Evolutionary conservation across 2,888 invertebrate species (phyloP).

Genomic region (Hipparchia sbordonii): DNA sequence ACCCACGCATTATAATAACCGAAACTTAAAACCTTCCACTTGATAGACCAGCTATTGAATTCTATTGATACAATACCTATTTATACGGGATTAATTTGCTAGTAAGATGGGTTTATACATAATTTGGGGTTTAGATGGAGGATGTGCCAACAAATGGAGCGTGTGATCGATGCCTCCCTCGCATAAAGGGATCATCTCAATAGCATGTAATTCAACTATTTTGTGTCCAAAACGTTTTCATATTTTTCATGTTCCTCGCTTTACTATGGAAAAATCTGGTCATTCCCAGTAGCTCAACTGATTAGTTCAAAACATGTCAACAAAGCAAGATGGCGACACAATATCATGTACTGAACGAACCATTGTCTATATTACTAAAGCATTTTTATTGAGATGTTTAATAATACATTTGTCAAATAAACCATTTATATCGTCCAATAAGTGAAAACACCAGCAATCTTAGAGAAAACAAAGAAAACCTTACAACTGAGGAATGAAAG

Average conservation of each 20-base stretch:
- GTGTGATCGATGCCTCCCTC: conserved; percentile 3
- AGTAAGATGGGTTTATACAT: neutral
- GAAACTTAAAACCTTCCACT: no score
- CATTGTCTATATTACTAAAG: neutral
- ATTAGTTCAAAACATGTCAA: no score
- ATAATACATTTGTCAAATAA: neutral
- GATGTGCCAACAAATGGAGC: neutral
- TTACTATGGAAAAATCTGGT: no score
- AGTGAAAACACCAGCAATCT: neutral
- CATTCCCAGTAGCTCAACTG: no score
- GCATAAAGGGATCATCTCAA: neutral
- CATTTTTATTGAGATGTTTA: neutral
- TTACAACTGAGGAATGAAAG: conserved; percentile 5
- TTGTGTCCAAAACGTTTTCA: neutral
- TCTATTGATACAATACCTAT: conserved; percentile 9
- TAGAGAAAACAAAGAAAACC: neutral
- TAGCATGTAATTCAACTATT: neutral
- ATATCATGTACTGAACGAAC: no score
- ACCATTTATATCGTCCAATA: neutral
- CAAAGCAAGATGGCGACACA: no score
- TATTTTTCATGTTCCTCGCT: no score
- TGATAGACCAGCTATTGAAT: neutral
- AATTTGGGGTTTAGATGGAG: neutral
- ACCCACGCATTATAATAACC: no score
- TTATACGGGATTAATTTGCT: conserved; percentile 7